phyloP scores from a whole-genome alignment of 2,113 vertebrate genomes.

The Uropsilus gracilis region DNA sequence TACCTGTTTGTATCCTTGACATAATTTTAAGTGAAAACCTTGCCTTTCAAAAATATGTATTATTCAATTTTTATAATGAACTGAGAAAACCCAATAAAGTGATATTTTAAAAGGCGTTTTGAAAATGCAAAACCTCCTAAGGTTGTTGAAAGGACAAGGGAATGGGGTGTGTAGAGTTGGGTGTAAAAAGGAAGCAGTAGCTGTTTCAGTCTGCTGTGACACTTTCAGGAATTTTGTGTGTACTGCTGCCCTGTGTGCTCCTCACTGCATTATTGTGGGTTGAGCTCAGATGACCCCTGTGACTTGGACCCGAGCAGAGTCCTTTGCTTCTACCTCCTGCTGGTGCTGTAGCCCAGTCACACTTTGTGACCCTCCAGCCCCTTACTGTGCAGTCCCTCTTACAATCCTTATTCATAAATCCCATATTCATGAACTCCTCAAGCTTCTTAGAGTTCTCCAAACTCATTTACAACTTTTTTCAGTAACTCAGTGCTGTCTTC shows the following conservation, averaged over 20 bases:
- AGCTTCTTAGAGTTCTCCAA: background rate
- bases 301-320: slow-evolving; percentile 47
- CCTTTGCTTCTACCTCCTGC: slow-evolving; percentile 29
- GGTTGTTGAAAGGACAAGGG: background rate
- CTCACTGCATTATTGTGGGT: background rate
- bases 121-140: background rate
- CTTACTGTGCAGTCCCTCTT: background rate
- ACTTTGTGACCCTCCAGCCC: background rate
- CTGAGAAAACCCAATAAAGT: background rate
- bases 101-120: background rate
- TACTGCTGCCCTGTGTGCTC: background rate
- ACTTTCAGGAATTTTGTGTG: background rate
- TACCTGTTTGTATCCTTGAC: background rate
- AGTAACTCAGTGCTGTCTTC: background rate
- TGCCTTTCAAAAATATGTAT: background rate
- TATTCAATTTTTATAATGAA: background rate
- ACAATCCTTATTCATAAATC: background rate
- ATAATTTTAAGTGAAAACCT: background rate
- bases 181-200: background rate
- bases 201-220: fast-evolving
- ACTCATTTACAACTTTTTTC: background rate
- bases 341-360: background rate
- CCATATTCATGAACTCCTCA: background rate
- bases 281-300: background rate
- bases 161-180: background rate